Conservation (phyloP, 2,888 invertebrate species). For the Latrodectus elegans region DNA sequence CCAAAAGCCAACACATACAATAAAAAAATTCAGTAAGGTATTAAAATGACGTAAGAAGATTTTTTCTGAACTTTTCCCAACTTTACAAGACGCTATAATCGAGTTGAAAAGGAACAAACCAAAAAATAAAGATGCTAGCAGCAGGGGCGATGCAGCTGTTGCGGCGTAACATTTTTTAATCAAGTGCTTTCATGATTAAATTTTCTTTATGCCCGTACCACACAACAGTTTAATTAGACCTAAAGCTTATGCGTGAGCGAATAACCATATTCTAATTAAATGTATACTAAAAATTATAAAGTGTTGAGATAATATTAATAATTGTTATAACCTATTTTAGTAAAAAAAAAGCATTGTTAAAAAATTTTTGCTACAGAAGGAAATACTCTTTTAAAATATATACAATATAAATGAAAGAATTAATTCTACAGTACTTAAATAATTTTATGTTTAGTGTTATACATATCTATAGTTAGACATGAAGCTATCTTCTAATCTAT, state of each 20-base stretch:
- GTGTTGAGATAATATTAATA: too few species aligned
- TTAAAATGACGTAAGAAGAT: not conserved
- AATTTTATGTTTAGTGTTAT: too few species aligned
- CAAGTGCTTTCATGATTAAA: constrained; percentile 39
- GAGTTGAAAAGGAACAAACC: constrained; percentile 10
- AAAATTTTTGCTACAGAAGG: too few species aligned
- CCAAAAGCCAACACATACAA: constrained; percentile 11
- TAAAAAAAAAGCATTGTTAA: too few species aligned
- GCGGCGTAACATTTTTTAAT: constrained; percentile 24
- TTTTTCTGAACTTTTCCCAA: constrained; percentile 16
- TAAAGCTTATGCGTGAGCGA: constrained; percentile 19
- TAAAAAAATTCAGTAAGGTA: not conserved
- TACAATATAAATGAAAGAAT: too few species aligned
- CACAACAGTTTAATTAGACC: constrained; percentile 45
- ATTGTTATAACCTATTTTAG: too few species aligned
- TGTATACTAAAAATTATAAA: not conserved
- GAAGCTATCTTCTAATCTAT: too few species aligned
- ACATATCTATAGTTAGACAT: too few species aligned
- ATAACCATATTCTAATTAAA: constrained; percentile 24
- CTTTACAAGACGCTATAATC: constrained; percentile 12
- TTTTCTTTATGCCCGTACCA: constrained; percentile 38
- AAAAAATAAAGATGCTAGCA: constrained; percentile 17
- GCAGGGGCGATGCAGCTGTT: constrained; percentile 21
- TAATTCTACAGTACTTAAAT: too few species aligned
- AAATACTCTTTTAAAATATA: too few species aligned